Conservation (phyloP, 2,113 vertebrate genomes). For the Toxotes jaculatrix region DNA sequence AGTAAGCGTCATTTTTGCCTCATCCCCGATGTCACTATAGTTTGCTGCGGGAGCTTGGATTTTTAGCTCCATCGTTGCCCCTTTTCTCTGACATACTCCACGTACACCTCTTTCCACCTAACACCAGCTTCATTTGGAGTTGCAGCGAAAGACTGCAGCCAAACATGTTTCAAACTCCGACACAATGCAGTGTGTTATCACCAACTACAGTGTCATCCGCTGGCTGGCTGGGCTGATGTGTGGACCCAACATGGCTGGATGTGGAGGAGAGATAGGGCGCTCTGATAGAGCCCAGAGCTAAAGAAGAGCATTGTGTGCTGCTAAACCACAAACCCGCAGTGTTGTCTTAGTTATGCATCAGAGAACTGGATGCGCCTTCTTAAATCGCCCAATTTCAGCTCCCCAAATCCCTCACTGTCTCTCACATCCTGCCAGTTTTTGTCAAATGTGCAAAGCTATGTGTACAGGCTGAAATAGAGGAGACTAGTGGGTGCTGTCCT, state of each 20-base stretch:
- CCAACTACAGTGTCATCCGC: slow-evolving; percentile 70
- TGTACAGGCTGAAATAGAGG: slow-evolving; percentile 36
- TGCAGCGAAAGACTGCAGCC: slow-evolving; percentile 41
- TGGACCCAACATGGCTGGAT: slow-evolving; percentile 66
- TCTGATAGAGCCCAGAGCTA: slow-evolving; percentile 68
- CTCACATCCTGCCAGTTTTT: slow-evolving; percentile 65
- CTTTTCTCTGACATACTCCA: neutral
- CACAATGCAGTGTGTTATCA: slow-evolving; percentile 74
- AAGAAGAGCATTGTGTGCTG: slow-evolving; percentile 61
- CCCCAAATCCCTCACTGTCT: slow-evolving; percentile 54
- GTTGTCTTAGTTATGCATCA: slow-evolving; percentile 82
- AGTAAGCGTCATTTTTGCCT: neutral
- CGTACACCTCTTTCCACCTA: slow-evolving; percentile 12
- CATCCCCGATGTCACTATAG: neutral
- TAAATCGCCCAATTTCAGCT: slow-evolving; percentile 62
- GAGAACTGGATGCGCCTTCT: slow-evolving; percentile 65
- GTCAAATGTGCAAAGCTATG: slow-evolving; percentile 56
- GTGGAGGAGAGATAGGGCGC: slow-evolving; percentile 70
- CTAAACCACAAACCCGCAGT: slow-evolving; percentile 59
- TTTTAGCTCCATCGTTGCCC: slow-evolving; percentile 5
- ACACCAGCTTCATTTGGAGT: slow-evolving; percentile 57
- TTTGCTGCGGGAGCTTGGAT: neutral
- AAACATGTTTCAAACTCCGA: slow-evolving; percentile 55
- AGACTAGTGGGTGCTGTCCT: slow-evolving; percentile 25
- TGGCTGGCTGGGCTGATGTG: slow-evolving; percentile 66